Evolutionary conservation across 2,797 vertebrate genomes (phyloP), one percentile per base, ranked within the genome.

Genomic region (Gallinago solitaria): DNA sequence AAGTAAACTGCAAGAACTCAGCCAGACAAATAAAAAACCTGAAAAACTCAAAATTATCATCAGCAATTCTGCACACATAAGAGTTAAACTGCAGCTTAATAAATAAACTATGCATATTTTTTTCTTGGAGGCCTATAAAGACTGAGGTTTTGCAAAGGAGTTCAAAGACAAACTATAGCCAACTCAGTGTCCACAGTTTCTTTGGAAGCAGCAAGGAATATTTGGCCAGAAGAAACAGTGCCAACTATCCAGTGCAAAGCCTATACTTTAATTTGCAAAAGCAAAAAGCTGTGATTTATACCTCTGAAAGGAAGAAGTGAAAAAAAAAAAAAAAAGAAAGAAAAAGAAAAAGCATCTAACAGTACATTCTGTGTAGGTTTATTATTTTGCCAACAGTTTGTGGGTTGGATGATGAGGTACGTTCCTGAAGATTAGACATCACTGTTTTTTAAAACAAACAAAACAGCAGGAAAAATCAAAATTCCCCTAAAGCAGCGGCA

Each of bases 401-500:
- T 65, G 98, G 97, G 95, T 96, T 98, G 98, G 97, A 98, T 47
- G 61, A 93, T 85, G 96, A 86, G 82, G 74, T 87, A 93, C 96
- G 76, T 98, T 98, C 97, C 97, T 97, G 56, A 95, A 97, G 95
- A 97, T 97, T 96, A 97, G 96, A 97, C 97, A 96, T 97, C 97
- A 98, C 83, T 76, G 92, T 86, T 97, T 94, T 93, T 87, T 86
- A 63, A 95, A 97, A 86, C 80, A 97, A 97, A 97, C 89, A 96
- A 94, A 97, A 97, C 87, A 97, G 93, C 76, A 95, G 85, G 96
- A 87, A 95, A 97, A 97, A 97, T 92, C 92, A 94, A 97, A 97
- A 97, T 94, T 96, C 92, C 70, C 93, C 91, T 91, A 84, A 93
- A 96, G 96, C 50, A 94, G 89, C 94, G 69, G 67, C 90, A 96